phyloP scores from a whole-genome alignment of 1,140 invertebrate species.

The Cherax destructor region DNA sequence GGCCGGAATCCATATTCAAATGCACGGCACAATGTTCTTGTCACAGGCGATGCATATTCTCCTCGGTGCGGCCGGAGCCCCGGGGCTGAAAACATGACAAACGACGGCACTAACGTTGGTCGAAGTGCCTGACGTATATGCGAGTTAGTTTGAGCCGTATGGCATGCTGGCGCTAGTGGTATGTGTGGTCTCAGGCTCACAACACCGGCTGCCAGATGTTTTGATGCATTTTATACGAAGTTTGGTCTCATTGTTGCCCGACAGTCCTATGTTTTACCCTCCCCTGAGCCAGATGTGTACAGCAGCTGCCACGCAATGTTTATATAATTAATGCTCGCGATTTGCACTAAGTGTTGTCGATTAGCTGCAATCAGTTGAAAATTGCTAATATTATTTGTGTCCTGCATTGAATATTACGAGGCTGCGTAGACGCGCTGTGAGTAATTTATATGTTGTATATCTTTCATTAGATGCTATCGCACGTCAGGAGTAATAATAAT shows the following conservation, averaged over 20 bases:
- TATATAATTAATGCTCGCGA: neutral
- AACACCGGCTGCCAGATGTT: neutral
- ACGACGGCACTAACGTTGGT: conserved; percentile 8
- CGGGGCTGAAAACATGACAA: neutral
- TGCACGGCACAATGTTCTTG: neutral
- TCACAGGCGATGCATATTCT: neutral
- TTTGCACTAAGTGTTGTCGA: neutral
- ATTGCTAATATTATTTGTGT: neutral
- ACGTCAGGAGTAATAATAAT: neutral
- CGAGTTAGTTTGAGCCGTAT: neutral
- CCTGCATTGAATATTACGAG: neutral
- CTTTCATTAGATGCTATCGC: neutral
- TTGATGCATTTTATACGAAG: conserved; percentile 3
- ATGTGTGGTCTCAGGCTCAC: neutral
- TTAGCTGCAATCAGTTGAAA: neutral
- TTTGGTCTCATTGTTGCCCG: neutral
- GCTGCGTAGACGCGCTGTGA: neutral
- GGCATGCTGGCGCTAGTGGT: neutral
- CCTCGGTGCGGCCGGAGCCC: neutral
- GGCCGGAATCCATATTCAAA: neutral
- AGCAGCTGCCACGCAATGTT: neutral
- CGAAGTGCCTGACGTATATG: neutral
- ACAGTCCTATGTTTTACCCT: neutral
- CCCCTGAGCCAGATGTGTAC: neutral
- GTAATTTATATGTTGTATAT: neutral